Evolutionary conservation across 2,888 invertebrate species (phyloP).

Genomic region (Lissocephala sabroskyi): DNA sequence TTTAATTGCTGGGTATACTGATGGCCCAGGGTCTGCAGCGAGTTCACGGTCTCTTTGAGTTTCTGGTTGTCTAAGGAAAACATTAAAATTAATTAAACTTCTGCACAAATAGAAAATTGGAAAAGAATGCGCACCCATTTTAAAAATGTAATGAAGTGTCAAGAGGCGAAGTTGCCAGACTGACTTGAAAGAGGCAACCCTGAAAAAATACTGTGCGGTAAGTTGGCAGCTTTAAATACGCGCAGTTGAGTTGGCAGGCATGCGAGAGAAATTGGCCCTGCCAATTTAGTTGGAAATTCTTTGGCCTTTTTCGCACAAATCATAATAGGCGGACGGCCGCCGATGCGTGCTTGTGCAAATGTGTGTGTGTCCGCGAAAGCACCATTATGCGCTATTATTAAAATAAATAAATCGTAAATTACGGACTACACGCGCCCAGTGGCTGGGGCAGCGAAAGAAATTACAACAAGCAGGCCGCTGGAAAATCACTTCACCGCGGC

Average conservation of each 20-base stretch:
- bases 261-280: background rate
- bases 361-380: constrained; percentile 25
- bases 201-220: too few species aligned
- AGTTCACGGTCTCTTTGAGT: constrained; percentile 39
- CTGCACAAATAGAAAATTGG: too few species aligned
- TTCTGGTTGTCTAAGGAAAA: constrained; percentile 56
- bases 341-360: too few species aligned
- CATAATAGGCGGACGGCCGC: too few species aligned
- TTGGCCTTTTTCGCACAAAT: too few species aligned
- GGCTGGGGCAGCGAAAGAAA: too few species aligned
- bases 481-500: background rate
- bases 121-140: constrained; percentile 31
- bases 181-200: too few species aligned
- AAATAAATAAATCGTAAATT: constrained; percentile 23
- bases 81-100: too few species aligned
- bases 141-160: background rate
- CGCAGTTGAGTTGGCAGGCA: background rate
- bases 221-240: too few species aligned
- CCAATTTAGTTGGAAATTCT: too few species aligned
- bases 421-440: too few species aligned
- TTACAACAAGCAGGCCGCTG: constrained; percentile 4
- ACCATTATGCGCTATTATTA: constrained; percentile 27
- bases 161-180: too few species aligned
- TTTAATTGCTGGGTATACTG: constrained; percentile 63
- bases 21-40: constrained; percentile 40